A percentile compares a stretch with the other conserved stretches of the same genome.
phyloP scores from a whole-genome alignment of 1,140 invertebrate species.

The Magallana gigas region DNA sequence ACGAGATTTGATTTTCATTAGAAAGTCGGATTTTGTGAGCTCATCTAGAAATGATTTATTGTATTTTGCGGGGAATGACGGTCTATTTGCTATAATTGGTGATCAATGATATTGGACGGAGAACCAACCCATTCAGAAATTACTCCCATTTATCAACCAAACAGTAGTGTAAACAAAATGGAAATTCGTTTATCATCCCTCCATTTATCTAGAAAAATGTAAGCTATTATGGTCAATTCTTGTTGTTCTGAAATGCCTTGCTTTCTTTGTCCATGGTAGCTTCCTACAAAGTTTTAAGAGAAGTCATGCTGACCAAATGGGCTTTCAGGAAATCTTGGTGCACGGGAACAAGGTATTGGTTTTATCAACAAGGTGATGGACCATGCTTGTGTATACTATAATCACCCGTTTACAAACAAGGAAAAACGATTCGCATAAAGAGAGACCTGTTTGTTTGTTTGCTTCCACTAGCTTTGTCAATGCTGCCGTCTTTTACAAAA shows the following conservation, averaged over 20 bases:
- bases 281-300: too few species aligned
- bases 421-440: too few species aligned
- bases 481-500: too few species aligned
- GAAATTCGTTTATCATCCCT: conserved; percentile 9
- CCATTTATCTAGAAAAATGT: conserved; percentile 2
- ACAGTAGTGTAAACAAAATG: conserved; percentile 1
- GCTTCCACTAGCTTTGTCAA: too few species aligned
- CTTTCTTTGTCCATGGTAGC: too few species aligned
- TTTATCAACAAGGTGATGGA: too few species aligned
- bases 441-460: too few species aligned
- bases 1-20: background rate
- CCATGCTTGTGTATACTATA: too few species aligned
- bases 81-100: conserved; percentile 17
- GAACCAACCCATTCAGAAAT: background rate
- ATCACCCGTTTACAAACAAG: too few species aligned
- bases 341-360: too few species aligned
- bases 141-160: background rate
- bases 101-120: conserved; percentile 25
- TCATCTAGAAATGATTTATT: conserved; percentile 12
- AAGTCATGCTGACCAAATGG: too few species aligned
- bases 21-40: background rate
- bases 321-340: too few species aligned
- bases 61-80: conserved; percentile 12
- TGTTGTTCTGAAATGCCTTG: background rate
- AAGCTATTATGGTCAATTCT: conserved; percentile 6